These are phyloP conservation scores for Siphlonurus alternatus DNA, from an alignment of 2,888 invertebrate species.

Conservation along the genomic window DNA sequence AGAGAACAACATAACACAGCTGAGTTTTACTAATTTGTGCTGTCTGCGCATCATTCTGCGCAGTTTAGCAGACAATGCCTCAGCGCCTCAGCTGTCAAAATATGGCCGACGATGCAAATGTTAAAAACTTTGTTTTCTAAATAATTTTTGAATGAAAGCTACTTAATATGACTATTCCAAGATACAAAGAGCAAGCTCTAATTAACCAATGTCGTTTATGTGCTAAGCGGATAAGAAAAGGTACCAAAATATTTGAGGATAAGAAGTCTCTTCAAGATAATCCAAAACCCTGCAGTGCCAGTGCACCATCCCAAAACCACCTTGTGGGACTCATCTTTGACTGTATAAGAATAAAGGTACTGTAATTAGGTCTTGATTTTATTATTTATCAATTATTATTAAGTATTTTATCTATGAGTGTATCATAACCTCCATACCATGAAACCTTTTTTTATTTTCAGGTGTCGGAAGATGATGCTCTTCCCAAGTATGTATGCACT, in stretches of 20 bases:
- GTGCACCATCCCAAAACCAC: neutral
- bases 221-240: neutral
- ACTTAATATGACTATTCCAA: neutral
- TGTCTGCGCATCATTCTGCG: neutral
- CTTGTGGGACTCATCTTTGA: neutral
- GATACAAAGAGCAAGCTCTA: neutral
- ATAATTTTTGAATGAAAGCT: neutral
- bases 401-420: neutral
- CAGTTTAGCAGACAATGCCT: neutral
- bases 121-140: neutral
- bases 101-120: neutral
- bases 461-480: conserved; percentile 6
- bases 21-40: neutral
- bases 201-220: neutral
- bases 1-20: neutral
- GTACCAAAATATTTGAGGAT: neutral
- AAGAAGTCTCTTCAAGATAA: neutral
- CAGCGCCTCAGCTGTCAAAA: neutral
- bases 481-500: conserved; percentile 6
- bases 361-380: no score
- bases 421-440: no score
- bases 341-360: neutral
- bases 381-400: neutral
- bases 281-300: neutral
- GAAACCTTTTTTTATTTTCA: neutral